Evolutionary conservation across 2,113 vertebrate species (phyloP).

Genomic region (Puffinus mauretanicus): DNA sequence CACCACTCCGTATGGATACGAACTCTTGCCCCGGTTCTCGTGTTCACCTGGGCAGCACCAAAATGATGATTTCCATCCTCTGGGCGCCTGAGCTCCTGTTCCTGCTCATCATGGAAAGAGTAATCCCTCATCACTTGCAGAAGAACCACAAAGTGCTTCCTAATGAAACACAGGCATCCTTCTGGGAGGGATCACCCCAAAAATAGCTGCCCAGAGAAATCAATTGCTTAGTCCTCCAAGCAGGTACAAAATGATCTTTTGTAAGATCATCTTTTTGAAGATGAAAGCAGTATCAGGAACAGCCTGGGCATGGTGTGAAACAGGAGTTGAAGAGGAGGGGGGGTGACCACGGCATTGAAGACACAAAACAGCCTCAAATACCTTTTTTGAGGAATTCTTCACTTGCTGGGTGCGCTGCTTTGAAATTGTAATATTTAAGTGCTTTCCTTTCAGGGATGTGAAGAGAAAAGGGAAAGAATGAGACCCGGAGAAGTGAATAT

Average conservation of each 20-base stretch:
- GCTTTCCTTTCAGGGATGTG: neutral
- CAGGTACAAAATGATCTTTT: neutral
- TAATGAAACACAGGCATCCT: neutral
- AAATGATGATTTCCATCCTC: neutral
- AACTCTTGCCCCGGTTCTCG: neutral
- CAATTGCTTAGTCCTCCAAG: neutral
- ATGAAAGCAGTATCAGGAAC: neutral
- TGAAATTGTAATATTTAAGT: neutral
- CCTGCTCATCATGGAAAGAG: neutral
- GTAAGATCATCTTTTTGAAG: neutral
- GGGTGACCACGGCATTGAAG: neutral
- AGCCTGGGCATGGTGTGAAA: neutral
- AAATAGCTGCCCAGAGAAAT: neutral
- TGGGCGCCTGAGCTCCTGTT: neutral
- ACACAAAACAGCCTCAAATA: neutral
- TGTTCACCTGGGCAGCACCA: neutral
- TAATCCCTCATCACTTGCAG: neutral
- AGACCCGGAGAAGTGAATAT: neutral
- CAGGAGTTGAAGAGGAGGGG: neutral
- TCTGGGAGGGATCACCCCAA: neutral
- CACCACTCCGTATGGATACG: fast-evolving
- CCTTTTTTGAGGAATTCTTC: neutral
- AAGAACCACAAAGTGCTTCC: neutral
- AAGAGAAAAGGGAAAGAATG: neutral
- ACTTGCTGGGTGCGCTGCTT: neutral